Base-by-base conservation (phyloP, 2,888 invertebrate genomes). In the Suillia variegata region DNA sequence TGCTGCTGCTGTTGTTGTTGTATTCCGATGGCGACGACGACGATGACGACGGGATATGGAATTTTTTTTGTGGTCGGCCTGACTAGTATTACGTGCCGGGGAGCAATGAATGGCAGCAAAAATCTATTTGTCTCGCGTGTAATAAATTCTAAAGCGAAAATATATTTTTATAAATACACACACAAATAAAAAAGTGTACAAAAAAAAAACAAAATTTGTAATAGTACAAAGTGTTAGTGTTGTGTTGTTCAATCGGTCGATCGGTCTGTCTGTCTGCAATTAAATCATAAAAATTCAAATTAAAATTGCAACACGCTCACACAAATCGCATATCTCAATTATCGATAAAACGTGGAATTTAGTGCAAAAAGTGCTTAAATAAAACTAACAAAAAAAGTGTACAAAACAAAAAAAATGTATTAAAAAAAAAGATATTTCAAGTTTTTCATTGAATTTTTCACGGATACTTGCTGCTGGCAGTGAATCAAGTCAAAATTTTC, bases 81-180 rank as follows among this genome's bases (percentile, higher is more conserved):
- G 75, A 77, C 71, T 78, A 77, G 77, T 78, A 75, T 79, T 78
- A 77, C 77, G 76, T 77, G 78, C 78, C 77, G 79, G 77, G 77
- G 74, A 75, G 77, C 77, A 73, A 73, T 78, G 78, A 77, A 78
- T 77, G 74, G 69, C 61, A 67, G 74, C 71, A 71, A 67, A 73
- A 73, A 71, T 67, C 67, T 65, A 67, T 66, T 69, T 66, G 67
- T 70, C 68, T 68, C 69, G 67, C 68, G 68, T 66, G 64, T 66
- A 70, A 65, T 62, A 62, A 67, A 65, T 68, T 67, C n/a, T 63
- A 66, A 64, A 67, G 50, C 18, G 45, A 51, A 55, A 45, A n/a
- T n/a, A n/a, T n/a, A n/a, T n/a, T n/a, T n/a, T n/a, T n/a, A n/a
- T n/a, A n/a, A 34, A 54, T 48, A 34, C 22, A 49, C 15, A 58